These are phyloP conservation scores for Diuraphis noxia DNA, from an alignment of 1,140 invertebrate species.

Conservation along the genomic window DNA sequence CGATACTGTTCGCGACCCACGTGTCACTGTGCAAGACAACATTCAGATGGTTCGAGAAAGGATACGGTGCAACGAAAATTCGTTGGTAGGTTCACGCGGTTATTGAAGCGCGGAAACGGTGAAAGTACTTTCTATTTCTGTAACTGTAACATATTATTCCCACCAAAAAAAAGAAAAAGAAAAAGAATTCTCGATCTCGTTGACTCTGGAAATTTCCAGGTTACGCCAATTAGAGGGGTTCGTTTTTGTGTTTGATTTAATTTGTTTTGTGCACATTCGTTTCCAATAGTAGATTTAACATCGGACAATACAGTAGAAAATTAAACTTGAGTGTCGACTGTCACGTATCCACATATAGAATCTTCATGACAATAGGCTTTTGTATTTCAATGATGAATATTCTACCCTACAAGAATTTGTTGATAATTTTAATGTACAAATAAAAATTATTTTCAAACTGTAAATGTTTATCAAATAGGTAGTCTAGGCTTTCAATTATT, in stretches of 20 bases:
- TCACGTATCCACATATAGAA: conserved; percentile 45
- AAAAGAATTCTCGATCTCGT: conserved; percentile 50
- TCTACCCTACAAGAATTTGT: background rate
- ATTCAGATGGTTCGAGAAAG: conserved; percentile 17
- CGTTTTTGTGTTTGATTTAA: conserved; percentile 30
- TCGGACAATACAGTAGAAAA: conserved; percentile 48
- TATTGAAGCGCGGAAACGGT: conserved; percentile 52
- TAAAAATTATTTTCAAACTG: conserved; percentile 7
- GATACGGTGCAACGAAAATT: conserved; percentile 28
- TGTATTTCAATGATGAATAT: conserved; percentile 15
- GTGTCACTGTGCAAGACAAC: conserved; percentile 6
- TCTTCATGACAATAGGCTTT: conserved; percentile 45
- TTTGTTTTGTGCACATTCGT: conserved; percentile 27
- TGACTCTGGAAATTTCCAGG: conserved; percentile 51
- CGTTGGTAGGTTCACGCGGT: conserved; percentile 40
- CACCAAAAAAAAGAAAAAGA: conserved; percentile 40
- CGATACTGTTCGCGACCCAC: conserved; percentile 27
- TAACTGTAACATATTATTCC: conserved; percentile 41
- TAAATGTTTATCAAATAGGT: background rate
- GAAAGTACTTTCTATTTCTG: conserved; percentile 54
- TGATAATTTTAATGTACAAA: background rate
- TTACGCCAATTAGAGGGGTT: conserved; percentile 52
- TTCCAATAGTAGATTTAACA: conserved; percentile 13
- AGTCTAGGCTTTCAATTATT: background rate
- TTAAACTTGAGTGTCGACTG: conserved; percentile 28